Percentiles rank a stretch among this genome's conserved stretches.
These are phyloP conservation scores for Eulimnadia texana DNA, from an alignment of 1,140 invertebrate species.

Conservation along the genomic window DNA sequence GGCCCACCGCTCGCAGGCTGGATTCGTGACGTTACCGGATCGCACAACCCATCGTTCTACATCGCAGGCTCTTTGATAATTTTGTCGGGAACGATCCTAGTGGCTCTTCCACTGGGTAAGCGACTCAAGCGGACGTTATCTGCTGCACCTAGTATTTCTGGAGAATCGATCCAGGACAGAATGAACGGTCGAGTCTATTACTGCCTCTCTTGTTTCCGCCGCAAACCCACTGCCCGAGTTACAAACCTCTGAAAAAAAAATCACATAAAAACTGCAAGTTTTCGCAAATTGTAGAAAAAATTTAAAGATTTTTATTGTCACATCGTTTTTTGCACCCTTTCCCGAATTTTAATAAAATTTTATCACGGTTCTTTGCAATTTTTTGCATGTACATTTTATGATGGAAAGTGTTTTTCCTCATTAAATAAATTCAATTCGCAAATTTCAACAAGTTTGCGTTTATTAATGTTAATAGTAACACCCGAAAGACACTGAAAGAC, in stretches of 20 bases:
- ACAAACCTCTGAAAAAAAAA: too few species aligned
- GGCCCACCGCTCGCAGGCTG: slow-evolving; percentile 77
- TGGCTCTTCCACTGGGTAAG: slow-evolving; percentile 43
- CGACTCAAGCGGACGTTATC: slow-evolving; percentile 14
- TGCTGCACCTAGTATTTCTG: background rate
- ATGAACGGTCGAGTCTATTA: background rate
- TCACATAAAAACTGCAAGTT: too few species aligned
- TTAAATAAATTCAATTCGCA: too few species aligned
- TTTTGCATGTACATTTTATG: background rate
- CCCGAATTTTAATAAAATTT: too few species aligned
- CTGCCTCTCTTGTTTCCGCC: background rate
- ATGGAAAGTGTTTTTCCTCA: background rate
- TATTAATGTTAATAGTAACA: too few species aligned
- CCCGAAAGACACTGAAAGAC: too few species aligned
- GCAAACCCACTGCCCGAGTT: too few species aligned
- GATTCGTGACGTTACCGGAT: slow-evolving; percentile 58
- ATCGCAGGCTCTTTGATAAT: slow-evolving; percentile 69
- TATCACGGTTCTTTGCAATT: too few species aligned
- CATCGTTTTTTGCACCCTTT: too few species aligned
- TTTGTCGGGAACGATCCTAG: slow-evolving; percentile 61
- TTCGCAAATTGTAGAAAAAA: too few species aligned
- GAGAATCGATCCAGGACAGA: background rate
- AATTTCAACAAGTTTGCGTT: too few species aligned
- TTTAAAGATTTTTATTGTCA: too few species aligned
- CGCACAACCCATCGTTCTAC: slow-evolving; percentile 73